These are phyloP conservation scores for Ophioderma brevispina DNA, from an alignment of 35 echinoderm and acorn worm species.

Conservation along the genomic window DNA sequence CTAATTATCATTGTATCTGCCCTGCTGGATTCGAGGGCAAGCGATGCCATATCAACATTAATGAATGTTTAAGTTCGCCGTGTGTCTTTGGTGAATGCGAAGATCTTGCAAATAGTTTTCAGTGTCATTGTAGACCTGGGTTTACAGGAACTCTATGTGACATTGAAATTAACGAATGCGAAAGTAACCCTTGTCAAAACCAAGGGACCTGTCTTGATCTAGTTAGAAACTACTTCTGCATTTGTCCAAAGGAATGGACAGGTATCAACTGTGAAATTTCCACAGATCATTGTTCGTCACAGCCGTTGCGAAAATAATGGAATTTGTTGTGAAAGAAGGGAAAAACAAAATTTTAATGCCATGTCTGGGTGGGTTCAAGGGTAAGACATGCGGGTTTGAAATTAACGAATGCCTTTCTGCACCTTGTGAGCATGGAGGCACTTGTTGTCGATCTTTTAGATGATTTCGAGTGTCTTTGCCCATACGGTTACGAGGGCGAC, in stretches of 20 bases:
- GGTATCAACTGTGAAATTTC: constrained; percentile 68
- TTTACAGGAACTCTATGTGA: constrained; percentile 73
- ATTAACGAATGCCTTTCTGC: constrained; percentile 67
- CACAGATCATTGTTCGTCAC: constrained; percentile 54
- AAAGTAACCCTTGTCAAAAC: constrained; percentile 70
- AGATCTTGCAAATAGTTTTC: constrained; percentile 47
- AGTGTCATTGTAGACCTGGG: constrained; percentile 60
- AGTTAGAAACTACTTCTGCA: constrained; percentile 47
- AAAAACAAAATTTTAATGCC: constrained; percentile 59
- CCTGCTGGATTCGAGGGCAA: constrained; percentile 72
- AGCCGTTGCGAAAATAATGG: constrained; percentile 75
- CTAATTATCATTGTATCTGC: constrained; percentile 73
- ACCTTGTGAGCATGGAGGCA: constrained; percentile 82
- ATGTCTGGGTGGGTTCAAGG: constrained; percentile 66
- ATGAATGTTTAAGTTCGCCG: constrained; percentile 78
- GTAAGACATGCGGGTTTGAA: constrained; percentile 61
- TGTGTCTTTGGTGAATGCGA: constrained; percentile 61
- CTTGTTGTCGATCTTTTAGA: constrained; percentile 57
- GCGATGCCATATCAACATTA: constrained; percentile 68
- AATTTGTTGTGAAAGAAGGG: constrained; percentile 60
- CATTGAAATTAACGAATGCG: constrained; percentile 61
- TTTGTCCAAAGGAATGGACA: constrained; percentile 55
- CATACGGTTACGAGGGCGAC: constrained; percentile 48
- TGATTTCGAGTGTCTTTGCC: constrained; percentile 62
- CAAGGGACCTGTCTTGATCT: constrained; percentile 68